Conservation (phyloP, 1,140 invertebrate species). For the Cyrtorhinus lividipennis region DNA sequence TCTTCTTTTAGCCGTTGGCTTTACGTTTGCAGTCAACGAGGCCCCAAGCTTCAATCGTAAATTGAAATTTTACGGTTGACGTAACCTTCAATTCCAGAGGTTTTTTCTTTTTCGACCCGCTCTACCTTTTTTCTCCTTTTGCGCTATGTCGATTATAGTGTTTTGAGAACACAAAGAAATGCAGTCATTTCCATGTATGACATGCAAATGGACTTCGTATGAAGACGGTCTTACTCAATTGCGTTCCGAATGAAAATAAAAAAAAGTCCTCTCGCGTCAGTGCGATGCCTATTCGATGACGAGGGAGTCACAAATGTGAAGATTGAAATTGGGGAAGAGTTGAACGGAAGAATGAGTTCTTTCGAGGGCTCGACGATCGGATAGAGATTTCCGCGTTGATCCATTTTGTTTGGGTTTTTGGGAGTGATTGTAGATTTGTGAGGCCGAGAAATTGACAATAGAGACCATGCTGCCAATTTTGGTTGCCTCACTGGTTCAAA, state of each 20-base stretch:
- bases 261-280: background rate
- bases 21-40: background rate
- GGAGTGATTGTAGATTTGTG: too few relatives aligned
- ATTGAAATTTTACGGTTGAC: conserved; percentile 13
- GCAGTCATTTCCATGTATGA: conserved; percentile 15
- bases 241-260: background rate
- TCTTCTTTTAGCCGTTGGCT: background rate
- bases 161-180: conserved; percentile 14
- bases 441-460: too few relatives aligned
- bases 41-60: conserved; percentile 12
- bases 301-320: background rate
- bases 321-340: background rate
- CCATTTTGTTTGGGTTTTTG: too few relatives aligned
- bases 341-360: too few relatives aligned
- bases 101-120: conserved; percentile 7
- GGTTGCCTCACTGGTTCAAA: too few relatives aligned
- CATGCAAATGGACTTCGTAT: conserved; percentile 14
- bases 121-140: background rate
- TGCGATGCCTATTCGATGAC: background rate
- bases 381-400: too few relatives aligned
- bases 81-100: conserved; percentile 13
- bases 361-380: too few relatives aligned
- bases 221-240: background rate
- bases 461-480: too few relatives aligned
- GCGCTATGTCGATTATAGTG: conserved; percentile 9